Conservation (phyloP, 2,113 vertebrate species). For the Antennarius striatus region DNA sequence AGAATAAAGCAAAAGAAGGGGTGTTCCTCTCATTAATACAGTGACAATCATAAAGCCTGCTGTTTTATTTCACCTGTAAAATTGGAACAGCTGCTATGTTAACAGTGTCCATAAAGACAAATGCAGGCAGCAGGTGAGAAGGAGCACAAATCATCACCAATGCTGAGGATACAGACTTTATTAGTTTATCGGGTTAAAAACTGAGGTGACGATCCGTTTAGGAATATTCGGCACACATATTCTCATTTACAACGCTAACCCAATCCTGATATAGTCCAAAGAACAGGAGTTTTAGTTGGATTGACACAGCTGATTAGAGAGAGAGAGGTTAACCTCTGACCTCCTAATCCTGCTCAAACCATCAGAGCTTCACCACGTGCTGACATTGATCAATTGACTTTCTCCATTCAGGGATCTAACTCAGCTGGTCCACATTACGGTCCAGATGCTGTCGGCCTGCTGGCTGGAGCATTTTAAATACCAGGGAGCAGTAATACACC, state of each 20-base stretch:
- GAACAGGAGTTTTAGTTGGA: no score
- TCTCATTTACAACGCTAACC: no score
- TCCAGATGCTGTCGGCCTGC: no score
- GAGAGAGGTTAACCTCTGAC: slow-evolving; percentile 42
- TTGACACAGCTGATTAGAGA: neutral
- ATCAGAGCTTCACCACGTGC: slow-evolving; percentile 50
- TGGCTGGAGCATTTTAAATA: no score
- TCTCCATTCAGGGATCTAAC: slow-evolving; percentile 23
- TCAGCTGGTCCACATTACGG: no score
- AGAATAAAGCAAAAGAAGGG: slow-evolving; percentile 26
- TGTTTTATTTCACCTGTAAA: slow-evolving; percentile 52
- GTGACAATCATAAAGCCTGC: slow-evolving; percentile 14
- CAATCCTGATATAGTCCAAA: no score
- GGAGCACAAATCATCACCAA: slow-evolving; percentile 1
- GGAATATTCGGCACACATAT: no score
- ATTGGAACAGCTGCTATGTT: slow-evolving; percentile 25
- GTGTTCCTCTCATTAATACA: slow-evolving; percentile 27
- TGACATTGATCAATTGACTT: slow-evolving; percentile 59
- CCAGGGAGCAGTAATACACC: no score
- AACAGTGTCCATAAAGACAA: slow-evolving; percentile 3
- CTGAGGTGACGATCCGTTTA: no score
- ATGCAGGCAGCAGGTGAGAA: slow-evolving; percentile 16
- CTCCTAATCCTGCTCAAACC: slow-evolving; percentile 71
- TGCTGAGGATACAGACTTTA: no score
- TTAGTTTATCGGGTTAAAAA: no score